Evolutionary conservation across 1,140 invertebrate genomes (phyloP).

Genomic region (Carposina sasakii): DNA sequence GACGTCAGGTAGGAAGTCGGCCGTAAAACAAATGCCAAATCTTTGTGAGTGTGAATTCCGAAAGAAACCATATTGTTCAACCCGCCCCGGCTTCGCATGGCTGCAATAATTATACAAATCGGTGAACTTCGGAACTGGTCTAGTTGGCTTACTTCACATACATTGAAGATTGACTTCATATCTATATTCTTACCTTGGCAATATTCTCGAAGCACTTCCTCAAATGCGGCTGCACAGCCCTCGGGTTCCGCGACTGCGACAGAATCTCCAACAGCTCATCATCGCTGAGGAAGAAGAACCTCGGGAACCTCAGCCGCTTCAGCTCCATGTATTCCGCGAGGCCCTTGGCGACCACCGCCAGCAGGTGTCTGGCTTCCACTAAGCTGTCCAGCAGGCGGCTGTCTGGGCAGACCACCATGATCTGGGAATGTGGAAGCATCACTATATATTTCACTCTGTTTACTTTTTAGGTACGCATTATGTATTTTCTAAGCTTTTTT

Average conservation of each 20-base stretch:
- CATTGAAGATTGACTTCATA: neutral
- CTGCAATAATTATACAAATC: too few species aligned
- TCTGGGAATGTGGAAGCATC: conserved; percentile 44
- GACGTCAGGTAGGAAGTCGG: too few species aligned
- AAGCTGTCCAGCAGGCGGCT: conserved; percentile 77
- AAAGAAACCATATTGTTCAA: too few species aligned
- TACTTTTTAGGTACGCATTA: too few species aligned
- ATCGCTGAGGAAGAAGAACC: conserved; percentile 86
- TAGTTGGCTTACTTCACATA: too few species aligned
- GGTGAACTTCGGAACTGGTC: too few species aligned
- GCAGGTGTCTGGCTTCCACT: conserved; percentile 77
- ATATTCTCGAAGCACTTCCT: conserved; percentile 88
- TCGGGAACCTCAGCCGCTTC: conserved; percentile 80
- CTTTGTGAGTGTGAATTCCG: too few species aligned
- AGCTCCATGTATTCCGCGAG: conserved; percentile 83
- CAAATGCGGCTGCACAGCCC: conserved; percentile 84
- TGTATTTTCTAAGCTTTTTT: too few species aligned
- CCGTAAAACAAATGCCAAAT: too few species aligned
- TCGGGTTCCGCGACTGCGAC: conserved; percentile 81
- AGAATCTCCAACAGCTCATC: conserved; percentile 85
- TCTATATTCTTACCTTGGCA: conserved; percentile 69
- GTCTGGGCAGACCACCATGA: conserved; percentile 76
- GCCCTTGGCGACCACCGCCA: conserved; percentile 82
- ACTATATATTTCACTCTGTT: too few species aligned
- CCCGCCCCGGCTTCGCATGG: too few species aligned